Conservation (phyloP, 1,140 invertebrate species). For the Trichonephila clavipes region DNA sequence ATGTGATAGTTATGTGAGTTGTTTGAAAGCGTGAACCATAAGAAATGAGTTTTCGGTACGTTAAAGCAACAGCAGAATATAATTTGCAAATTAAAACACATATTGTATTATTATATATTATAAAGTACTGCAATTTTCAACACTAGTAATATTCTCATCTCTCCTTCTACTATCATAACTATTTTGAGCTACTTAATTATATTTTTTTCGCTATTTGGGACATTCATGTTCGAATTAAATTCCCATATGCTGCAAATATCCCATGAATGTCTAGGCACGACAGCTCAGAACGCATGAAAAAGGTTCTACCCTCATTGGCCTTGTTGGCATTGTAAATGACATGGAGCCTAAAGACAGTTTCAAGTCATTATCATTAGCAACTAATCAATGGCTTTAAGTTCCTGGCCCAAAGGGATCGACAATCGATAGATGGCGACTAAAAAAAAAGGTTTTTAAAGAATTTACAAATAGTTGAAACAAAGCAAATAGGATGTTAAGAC, state of each 20-base stretch:
- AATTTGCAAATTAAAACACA: too few relatives aligned
- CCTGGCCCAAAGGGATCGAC: conserved; percentile 32
- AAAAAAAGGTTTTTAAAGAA: conserved; percentile 45
- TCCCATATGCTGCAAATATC: neutral
- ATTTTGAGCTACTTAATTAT: neutral
- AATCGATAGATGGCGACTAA: conserved; percentile 7
- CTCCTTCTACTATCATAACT: neutral
- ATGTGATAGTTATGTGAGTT: too few relatives aligned
- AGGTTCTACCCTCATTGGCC: neutral
- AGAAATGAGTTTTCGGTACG: too few relatives aligned
- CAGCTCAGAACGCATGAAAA: neutral
- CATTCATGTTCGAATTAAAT: neutral
- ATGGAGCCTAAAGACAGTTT: conserved; percentile 19
- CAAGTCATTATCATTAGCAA: conserved; percentile 66
- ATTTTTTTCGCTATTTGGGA: neutral
- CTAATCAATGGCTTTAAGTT: conserved; percentile 58
- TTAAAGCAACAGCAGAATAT: too few relatives aligned
- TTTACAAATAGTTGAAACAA: conserved; percentile 69
- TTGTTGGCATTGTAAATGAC: conserved; percentile 37
- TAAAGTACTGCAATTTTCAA: too few relatives aligned
- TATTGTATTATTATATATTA: too few relatives aligned
- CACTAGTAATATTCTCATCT: neutral
- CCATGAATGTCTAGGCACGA: neutral
- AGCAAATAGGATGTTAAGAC: conserved; percentile 64
- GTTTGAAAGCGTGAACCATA: too few relatives aligned